A percentile compares a stretch with the other conserved stretches of the same genome.
Conservation (phyloP, 2,113 vertebrate species). For the Hyla sarda region DNA sequence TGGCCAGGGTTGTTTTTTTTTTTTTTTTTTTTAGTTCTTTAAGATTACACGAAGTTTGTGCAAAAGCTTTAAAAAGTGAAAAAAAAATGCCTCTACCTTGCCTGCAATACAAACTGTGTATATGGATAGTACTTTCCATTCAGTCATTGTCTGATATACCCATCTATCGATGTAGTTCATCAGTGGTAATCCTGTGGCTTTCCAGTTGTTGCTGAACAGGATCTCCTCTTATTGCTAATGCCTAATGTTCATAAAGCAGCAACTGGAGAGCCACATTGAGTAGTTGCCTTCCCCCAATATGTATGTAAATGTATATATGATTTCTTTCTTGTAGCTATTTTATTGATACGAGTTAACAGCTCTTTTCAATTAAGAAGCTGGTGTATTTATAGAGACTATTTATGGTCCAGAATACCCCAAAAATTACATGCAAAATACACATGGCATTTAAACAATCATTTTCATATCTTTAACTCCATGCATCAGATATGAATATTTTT, state of each 20-base stretch:
- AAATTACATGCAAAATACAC: conserved; percentile 53
- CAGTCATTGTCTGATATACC: conserved; percentile 75
- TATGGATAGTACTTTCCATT: conserved; percentile 78
- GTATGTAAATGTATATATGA: conserved; percentile 74
- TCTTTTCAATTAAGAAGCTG: conserved; percentile 55
- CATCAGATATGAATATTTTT: conserved; percentile 68
- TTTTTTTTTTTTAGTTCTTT: conserved; percentile 71
- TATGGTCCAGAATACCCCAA: conserved; percentile 73
- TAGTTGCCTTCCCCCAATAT: neutral
- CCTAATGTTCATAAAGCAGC: conserved; percentile 1
- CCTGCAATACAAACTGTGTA: conserved; percentile 91
- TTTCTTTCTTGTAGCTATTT: conserved; percentile 63
- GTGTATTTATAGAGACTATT: conserved; percentile 80
- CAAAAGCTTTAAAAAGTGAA: conserved; percentile 94
- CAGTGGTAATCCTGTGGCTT: conserved; percentile 4
- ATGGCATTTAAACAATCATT: conserved; percentile 72
- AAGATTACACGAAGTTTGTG: conserved; percentile 97
- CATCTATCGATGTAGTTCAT: conserved; percentile 62
- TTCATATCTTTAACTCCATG: conserved; percentile 67
- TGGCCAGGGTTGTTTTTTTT: conserved; percentile 83
- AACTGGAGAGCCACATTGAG: conserved; percentile 14
- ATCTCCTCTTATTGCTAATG: conserved; percentile 1
- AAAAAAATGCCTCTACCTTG: conserved; percentile 94
- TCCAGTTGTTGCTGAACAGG: neutral
- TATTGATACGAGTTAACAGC: conserved; percentile 1